These are phyloP conservation scores for Patella vulgata DNA, from an alignment of 1,140 invertebrate species.

Conservation along the genomic window DNA sequence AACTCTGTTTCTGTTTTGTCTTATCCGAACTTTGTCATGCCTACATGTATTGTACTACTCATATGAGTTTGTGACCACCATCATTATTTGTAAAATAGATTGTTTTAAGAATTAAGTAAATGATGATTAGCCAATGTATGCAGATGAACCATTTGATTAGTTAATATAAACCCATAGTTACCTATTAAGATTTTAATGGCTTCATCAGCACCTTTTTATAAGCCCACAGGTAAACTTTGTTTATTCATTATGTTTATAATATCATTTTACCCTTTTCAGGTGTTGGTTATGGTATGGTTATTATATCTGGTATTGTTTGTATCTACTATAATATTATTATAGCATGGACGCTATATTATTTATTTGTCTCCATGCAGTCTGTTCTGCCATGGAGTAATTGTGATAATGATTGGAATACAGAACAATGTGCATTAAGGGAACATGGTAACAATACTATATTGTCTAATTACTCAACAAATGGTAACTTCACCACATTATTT, in stretches of 20 bases:
- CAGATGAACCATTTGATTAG: too few species aligned
- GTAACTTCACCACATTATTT: not conserved
- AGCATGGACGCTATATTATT: constrained; percentile 70
- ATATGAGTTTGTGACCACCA: too few species aligned
- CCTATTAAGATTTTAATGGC: too few species aligned
- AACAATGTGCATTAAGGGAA: constrained; percentile 47
- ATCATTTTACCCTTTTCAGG: constrained; percentile 35
- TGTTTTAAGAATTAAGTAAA: too few species aligned
- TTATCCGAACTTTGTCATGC: too few species aligned
- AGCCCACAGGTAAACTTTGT: too few species aligned
- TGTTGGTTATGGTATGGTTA: constrained; percentile 57
- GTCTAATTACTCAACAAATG: not conserved
- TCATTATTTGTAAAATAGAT: too few species aligned
- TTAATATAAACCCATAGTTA: too few species aligned
- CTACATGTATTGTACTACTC: too few species aligned
- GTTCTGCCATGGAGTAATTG: constrained; percentile 69
- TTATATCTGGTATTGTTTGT: constrained; percentile 53
- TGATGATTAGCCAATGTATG: too few species aligned
- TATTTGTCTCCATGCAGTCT: constrained; percentile 65
- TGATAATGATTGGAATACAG: constrained; percentile 69
- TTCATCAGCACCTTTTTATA: too few species aligned
- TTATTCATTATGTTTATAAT: not conserved
- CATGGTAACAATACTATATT: not conserved
- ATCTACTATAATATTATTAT: constrained; percentile 72
- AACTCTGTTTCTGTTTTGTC: too few species aligned